Base-by-base conservation (phyloP, 2,797 vertebrate species). In the Tokudaia muenninki region DNA sequence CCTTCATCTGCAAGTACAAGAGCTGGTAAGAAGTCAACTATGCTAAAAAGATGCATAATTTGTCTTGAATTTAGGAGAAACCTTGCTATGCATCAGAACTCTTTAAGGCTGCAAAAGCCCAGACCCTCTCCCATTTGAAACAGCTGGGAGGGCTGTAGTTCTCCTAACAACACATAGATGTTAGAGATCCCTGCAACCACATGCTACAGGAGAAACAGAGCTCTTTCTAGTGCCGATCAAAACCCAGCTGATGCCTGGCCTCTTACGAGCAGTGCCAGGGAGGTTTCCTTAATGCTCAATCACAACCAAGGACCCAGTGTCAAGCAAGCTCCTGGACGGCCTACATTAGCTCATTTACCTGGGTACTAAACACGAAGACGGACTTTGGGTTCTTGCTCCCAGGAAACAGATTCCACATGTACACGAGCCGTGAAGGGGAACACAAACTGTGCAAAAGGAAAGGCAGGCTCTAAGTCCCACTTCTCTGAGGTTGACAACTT, bases 231-330 rank as follows among this genome's bases (percentile, higher is more conserved):
- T 34, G 44, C 57, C 93, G 31, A 19, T 90, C 63, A 81, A 94
- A 94, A 70, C 50, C 77, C 91, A 82, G 61, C 31, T 12, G 1
- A 29, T 26, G 87, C 26, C 82, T 87, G 52, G 44, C 21, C 55
- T 78, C 67, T 82, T 65, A 34, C 26, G 8, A 31, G 55, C 6
- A 77, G 55, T 14, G 34, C 65, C 22, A 52, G 93, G 50, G 67
- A 95, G 91, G 75, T 72, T 78, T 97, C 92, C 95, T 59, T 80
- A 70, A 44, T 11, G 84, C 92, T 96, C 96, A 78, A 41, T 96
- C 97, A 80, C 67, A 96, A 78, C 80, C 80, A 75, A 34, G 75
- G 84, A 91, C 91, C 52, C 57, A 77, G 79, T 44, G 31, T 0
- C n/a, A 47, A 31, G 1, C 57, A 47, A 81, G n/a, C 7, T 78